Evolutionary conservation across 2,113 vertebrate species (phyloP).

Genomic region (Mus spicilegus): DNA sequence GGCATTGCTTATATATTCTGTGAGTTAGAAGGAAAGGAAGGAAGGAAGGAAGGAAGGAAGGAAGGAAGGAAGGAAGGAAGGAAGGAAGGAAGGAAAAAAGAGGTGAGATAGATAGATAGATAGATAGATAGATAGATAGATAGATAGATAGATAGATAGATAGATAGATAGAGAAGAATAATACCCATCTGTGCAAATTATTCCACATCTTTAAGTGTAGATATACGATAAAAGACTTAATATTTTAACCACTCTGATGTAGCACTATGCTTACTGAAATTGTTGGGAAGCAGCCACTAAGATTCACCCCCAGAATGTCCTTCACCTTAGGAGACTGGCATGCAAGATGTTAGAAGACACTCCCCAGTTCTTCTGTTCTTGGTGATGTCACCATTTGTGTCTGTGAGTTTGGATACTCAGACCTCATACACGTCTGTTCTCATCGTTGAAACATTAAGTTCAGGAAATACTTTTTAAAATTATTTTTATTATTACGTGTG

Average conservation of each 20-base stretch:
- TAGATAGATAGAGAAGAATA: too few relatives aligned
- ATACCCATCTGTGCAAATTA: too few relatives aligned
- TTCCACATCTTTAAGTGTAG: background rate
- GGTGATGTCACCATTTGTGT: background rate
- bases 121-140: too few relatives aligned
- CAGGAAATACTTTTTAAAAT: background rate
- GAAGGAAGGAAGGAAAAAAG: too few relatives aligned
- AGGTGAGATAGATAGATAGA: too few relatives aligned
- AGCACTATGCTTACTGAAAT: background rate
- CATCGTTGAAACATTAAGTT: background rate
- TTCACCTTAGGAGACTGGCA: background rate
- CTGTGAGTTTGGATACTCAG: background rate
- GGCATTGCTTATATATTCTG: background rate
- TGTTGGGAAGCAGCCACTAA: background rate
- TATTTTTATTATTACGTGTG: background rate
- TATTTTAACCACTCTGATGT: background rate
- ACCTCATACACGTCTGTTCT: background rate
- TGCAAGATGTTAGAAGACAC: background rate
- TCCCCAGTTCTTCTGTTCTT: accelerated
- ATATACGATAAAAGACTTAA: background rate
- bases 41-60: too few relatives aligned
- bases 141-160: too few relatives aligned
- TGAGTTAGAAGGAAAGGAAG: background rate
- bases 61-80: too few relatives aligned
- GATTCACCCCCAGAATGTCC: background rate